phyloP scores from a whole-genome alignment of 64 coral and sea anemone genomes.

The Cladopsammia gracilis region DNA sequence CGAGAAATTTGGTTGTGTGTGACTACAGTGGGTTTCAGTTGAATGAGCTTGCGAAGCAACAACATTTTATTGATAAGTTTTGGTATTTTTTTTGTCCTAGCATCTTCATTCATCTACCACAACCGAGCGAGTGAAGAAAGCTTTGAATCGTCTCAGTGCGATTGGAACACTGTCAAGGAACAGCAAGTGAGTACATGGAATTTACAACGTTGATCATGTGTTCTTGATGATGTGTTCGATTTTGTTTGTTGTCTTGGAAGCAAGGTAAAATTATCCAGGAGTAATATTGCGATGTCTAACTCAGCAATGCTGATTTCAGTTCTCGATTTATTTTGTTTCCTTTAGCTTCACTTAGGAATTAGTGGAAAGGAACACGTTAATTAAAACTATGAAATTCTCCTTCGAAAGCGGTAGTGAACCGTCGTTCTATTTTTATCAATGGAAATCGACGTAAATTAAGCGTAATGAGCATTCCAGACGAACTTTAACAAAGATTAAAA shows the following conservation, averaged over 20 bases:
- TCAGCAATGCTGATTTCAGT: too few relatives aligned
- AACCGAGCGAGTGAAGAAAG: constrained; percentile 67
- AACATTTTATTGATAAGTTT: not conserved
- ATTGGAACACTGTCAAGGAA: constrained; percentile 67
- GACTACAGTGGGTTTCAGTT: not conserved
- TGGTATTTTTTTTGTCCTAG: constrained; percentile 4
- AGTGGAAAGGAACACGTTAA: not conserved
- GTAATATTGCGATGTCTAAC: not conserved
- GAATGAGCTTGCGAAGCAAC: not conserved
- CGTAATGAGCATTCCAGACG: not conserved
- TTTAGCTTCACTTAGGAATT: not conserved
- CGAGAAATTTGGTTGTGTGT: not conserved
- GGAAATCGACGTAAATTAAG: not conserved
- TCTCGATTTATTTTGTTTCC: not conserved
- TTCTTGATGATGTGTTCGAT: not conserved
- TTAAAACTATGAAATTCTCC: not conserved
- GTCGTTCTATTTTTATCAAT: constrained; percentile 25
- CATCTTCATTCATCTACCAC: constrained; percentile 17
- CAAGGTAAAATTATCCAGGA: not conserved
- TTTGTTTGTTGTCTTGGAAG: not conserved
- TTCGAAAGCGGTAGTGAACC: not conserved
- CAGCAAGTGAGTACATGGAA: constrained; percentile 54
- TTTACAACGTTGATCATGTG: not conserved
- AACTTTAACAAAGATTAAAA: constrained; percentile 2
- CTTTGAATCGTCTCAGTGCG: constrained; percentile 53